phyloP scores from a whole-genome alignment of 2,888 invertebrate species.

The Aleiodes alternator region DNA sequence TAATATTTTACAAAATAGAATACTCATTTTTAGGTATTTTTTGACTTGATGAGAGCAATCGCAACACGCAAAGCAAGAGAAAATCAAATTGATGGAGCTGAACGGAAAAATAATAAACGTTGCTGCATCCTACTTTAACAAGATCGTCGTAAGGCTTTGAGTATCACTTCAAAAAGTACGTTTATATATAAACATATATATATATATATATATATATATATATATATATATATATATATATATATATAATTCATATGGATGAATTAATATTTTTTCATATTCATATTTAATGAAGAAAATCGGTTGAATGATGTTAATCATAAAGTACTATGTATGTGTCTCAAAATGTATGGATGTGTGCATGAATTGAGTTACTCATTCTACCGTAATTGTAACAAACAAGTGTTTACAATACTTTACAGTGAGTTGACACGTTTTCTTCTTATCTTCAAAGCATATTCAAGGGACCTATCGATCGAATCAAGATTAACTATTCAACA shows the following conservation, averaged over 20 bases:
- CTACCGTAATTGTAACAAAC: conserved; percentile 54
- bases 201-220: conserved; percentile 23
- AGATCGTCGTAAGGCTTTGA: conserved; percentile 52
- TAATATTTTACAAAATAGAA: neutral
- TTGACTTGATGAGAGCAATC: conserved; percentile 99
- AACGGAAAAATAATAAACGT: conserved; percentile 90
- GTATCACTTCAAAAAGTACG: conserved; percentile 30
- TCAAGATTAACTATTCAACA: conserved; percentile 23
- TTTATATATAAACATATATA: conserved; percentile 24
- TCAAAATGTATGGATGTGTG: conserved; percentile 15
- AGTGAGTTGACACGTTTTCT: conserved; percentile 64
- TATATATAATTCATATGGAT: conserved; percentile 5
- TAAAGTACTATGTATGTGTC: conserved; percentile 28
- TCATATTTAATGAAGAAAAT: conserved; percentile 48
- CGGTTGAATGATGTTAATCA: conserved; percentile 17
- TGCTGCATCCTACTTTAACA: conserved; percentile 84
- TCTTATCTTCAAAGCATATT: conserved; percentile 47
- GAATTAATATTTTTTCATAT: conserved; percentile 42
- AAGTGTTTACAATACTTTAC: conserved; percentile 66
- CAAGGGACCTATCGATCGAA: conserved; percentile 51
- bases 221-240: conserved; percentile 22
- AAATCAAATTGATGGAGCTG: conserved; percentile 90
- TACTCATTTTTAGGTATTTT: conserved; percentile 88
- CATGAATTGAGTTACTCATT: conserved; percentile 11
- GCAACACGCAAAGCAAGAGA: conserved; percentile 96